Base-by-base conservation (phyloP, 2,888 invertebrate species). In the Dasysyrphus albostriatus region DNA sequence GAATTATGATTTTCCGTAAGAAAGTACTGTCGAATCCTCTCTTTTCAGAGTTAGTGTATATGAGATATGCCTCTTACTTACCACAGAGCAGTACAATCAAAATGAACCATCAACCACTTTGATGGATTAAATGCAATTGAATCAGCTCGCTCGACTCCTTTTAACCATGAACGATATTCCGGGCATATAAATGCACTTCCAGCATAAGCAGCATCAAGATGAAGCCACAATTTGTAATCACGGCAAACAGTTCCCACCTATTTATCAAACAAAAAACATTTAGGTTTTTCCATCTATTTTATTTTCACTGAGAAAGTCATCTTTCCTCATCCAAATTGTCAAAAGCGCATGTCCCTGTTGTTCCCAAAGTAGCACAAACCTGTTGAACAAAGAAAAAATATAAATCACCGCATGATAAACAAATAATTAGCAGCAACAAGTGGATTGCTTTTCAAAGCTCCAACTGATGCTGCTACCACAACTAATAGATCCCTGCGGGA, bases 21-120 rank as follows among this genome's bases (percentile, higher is more conserved):
- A 5, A 7, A 32, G 32, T 6, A 32, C 32, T 32, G 32, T 32
- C 1, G 2, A 24, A 24, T 24, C 12, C 5, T 44, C 8, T 7
- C 16, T n/a, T 16, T 47, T 47, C 3, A 47, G 8, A 44, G n/a
- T n/a, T 7, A 39, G 12, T 24, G 24, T 3, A 24, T 24, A 24
- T 24, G 5, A 3, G 3, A 2, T 16, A 8, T 8, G 9, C 9
- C 19, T 14, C 5, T 8, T 24, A 90, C 94, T 94, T 93, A 98
- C 98, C 99, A 99, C 97, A 99, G 97, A 1, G 98, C 98, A 0
- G 99, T 99, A 91, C 99, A 99, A 93, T 99, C 99, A 89, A 99
- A 99, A 93, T 99, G 98, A 9, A 99, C 97, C 98, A 99, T 97
- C 92, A 99, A 93, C 98, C 99, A 99, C 93, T 99, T 99, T 79